Conservation (phyloP, 2,113 vertebrate genomes). For the Eira barbara region DNA sequence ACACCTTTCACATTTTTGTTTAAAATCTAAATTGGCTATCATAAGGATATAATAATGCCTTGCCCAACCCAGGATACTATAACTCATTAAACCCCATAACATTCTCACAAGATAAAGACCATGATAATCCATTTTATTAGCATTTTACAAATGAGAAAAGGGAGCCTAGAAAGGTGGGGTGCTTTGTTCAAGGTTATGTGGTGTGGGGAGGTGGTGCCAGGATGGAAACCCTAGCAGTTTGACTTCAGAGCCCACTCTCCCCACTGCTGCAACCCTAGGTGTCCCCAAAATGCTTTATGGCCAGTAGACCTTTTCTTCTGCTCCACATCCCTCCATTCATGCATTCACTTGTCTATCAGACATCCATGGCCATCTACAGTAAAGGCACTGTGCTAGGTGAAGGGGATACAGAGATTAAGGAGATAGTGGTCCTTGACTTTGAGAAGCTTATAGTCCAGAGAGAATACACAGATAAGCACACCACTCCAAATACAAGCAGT, state of each 20-base stretch:
- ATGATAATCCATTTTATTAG: background rate
- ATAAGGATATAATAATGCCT: background rate
- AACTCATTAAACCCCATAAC: background rate
- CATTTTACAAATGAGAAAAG: background rate
- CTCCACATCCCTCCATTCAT: background rate
- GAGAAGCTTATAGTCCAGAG: background rate
- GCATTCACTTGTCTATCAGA: background rate
- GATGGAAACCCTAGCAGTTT: background rate
- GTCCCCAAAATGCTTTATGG: background rate
- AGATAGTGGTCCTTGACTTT: background rate
- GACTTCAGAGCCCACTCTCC: background rate
- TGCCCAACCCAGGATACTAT: background rate
- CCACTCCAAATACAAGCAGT: accelerated
- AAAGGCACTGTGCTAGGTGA: background rate
- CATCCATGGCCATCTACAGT: background rate
- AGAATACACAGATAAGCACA: background rate
- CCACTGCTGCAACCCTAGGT: background rate
- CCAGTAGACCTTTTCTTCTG: background rate
- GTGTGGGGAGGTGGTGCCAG: background rate
- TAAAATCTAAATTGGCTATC: background rate
- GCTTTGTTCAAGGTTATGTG: background rate
- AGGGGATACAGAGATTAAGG: background rate
- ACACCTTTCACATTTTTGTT: background rate
- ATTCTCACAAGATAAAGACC: background rate
- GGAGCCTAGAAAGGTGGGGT: background rate